Percentiles rank a stretch among this genome's conserved stretches.
Conservation (phyloP, 2,797 vertebrate genomes). For the Chelmon rostratus region DNA sequence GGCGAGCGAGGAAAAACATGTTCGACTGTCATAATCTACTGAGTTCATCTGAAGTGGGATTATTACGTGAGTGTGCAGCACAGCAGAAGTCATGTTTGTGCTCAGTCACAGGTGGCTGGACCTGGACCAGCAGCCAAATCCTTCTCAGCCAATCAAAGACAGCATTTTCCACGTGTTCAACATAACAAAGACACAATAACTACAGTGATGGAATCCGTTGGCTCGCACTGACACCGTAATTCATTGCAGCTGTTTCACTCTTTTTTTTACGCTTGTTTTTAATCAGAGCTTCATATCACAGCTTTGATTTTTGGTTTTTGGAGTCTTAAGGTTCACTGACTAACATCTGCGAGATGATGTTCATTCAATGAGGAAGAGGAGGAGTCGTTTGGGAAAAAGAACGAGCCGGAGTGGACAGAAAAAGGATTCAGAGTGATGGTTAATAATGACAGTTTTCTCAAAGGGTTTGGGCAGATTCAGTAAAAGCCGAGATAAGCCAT, state of each 20-base stretch:
- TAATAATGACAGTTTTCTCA: background rate
- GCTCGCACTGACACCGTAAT: background rate
- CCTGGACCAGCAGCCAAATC: no score
- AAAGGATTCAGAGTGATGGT: background rate
- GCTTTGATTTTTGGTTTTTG: background rate
- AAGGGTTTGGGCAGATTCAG: background rate
- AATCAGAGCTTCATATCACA: background rate
- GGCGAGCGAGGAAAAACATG: no score
- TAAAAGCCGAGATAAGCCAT: constrained; percentile 20
- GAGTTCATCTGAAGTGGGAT: no score
- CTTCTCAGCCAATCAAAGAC: no score
- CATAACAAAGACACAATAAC: background rate
- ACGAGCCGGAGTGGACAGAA: background rate
- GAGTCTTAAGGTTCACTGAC: background rate
- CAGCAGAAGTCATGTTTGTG: no score
- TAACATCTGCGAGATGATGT: background rate
- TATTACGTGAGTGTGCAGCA: no score
- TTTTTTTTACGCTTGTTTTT: background rate
- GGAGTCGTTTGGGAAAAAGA: background rate
- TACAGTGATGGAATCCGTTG: background rate
- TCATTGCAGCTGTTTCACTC: constrained; percentile 11
- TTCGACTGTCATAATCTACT: no score
- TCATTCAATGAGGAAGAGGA: background rate
- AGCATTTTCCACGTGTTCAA: no score
- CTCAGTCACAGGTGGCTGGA: no score